Percentiles rank a stretch among this genome's conserved stretches.
Evolutionary conservation across 2,113 vertebrate species (phyloP).

Genomic region (Larimichthys crocea): DNA sequence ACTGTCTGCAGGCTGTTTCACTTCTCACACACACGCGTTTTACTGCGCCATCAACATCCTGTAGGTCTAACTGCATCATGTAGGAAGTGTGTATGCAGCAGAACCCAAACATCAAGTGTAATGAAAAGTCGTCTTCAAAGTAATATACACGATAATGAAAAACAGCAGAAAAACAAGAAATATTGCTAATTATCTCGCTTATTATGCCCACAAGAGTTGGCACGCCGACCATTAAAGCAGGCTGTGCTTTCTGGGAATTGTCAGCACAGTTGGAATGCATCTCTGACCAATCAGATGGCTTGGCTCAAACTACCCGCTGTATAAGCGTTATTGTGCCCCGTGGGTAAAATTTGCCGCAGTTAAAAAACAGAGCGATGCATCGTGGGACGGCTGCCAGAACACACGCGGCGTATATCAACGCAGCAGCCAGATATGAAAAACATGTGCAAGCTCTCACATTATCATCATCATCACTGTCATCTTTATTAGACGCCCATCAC

Average conservation of each 20-base stretch:
- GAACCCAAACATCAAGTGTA: constrained; percentile 7
- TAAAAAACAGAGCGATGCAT: constrained; percentile 55
- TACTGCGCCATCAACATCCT: constrained; percentile 31
- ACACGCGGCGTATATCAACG: constrained; percentile 23
- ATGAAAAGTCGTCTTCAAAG: constrained; percentile 42
- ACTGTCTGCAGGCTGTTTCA: constrained; percentile 18
- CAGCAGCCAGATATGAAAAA: constrained; percentile 33
- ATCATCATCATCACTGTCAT: constrained; percentile 1
- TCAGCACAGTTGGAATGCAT: constrained; percentile 55
- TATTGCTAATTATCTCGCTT: constrained; percentile 54
- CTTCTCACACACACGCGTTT: constrained; percentile 21
- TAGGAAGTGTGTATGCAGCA: constrained; percentile 18
- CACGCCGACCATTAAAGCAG: constrained; percentile 41
- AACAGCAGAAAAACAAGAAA: constrained; percentile 60
- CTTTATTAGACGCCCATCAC: not conserved
- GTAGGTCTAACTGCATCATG: constrained; percentile 2
- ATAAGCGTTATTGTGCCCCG: constrained; percentile 59
- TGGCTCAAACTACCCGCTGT: constrained; percentile 46
- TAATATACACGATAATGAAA: constrained; percentile 53
- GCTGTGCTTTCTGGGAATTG: constrained; percentile 58
- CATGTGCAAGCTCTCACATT: not conserved
- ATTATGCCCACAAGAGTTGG: constrained; percentile 60
- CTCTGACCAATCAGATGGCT: constrained; percentile 44
- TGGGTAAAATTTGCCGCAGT: constrained; percentile 51
- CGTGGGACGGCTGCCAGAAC: constrained; percentile 29